Percentiles rank a stretch among this genome's conserved stretches.
These are phyloP conservation scores for Phthorimaea operculella DNA, from an alignment of 1,140 invertebrate species.

Conservation along the genomic window DNA sequence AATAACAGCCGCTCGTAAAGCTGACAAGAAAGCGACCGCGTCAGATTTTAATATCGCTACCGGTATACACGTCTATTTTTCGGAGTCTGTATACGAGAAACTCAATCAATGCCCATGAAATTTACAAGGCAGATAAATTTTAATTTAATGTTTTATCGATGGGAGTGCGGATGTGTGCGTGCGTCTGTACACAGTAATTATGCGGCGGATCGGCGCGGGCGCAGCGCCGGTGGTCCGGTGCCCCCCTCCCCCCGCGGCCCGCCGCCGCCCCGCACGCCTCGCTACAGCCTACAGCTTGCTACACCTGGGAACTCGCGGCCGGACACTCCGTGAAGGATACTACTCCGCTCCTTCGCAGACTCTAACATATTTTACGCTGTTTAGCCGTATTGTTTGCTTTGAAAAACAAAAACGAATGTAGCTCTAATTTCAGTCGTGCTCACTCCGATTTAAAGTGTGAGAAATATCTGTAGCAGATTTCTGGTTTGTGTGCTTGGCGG, in stretches of 20 bases:
- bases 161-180: constrained; percentile 31
- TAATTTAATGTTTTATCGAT: constrained; percentile 56
- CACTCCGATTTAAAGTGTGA: constrained; percentile 32
- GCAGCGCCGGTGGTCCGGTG: constrained; percentile 53
- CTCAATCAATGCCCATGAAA: constrained; percentile 56
- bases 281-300: constrained; percentile 16
- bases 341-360: background rate
- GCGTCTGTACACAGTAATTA: constrained; percentile 59
- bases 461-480: constrained; percentile 36
- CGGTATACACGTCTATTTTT: constrained; percentile 24
- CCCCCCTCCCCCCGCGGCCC: constrained; percentile 18
- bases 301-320: constrained; percentile 44
- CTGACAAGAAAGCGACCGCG: constrained; percentile 21
- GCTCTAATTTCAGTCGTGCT: constrained; percentile 5
- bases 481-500: constrained; percentile 18
- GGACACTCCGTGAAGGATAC: constrained; percentile 23
- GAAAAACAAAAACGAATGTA: background rate
- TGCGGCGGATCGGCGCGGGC: constrained; percentile 50
- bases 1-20: constrained; percentile 28
- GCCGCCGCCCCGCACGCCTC: constrained; percentile 13
- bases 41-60: constrained; percentile 46
- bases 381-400: constrained; percentile 2
- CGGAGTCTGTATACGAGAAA: constrained; percentile 32
- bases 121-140: constrained; percentile 63
- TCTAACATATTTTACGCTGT: background rate